Evolutionary conservation across 1,140 invertebrate species (phyloP), one percentile per base, ranked within the genome.

Genomic region (Acyrthosiphon pisum): DNA sequence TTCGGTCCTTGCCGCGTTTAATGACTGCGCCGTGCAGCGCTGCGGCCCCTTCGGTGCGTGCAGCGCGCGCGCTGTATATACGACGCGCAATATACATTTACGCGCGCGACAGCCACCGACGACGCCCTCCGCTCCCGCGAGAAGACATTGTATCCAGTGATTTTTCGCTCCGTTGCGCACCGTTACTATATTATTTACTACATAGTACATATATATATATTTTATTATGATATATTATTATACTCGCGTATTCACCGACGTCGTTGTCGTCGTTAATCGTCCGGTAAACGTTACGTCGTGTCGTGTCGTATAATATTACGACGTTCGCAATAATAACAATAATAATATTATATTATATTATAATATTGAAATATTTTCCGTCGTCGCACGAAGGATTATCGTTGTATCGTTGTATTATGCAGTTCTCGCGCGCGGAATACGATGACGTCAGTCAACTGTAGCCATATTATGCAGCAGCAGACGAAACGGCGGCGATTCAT

Each of bases 131-230:
- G 37, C 37, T 41, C 9, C 50, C 26, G 76, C 41, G 41, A 41
- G 81, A 93, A 84, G 48, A 93, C 76, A 56, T 86, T 92, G 91
- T 93, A 86, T 93, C 46, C 91, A 50, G 76, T 86, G 76, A 93
- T 93, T 93, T 93, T 84, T 93, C 91, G 76, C 91, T 93, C 91
- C 23, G 68, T 37, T 22, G 91, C 44, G 23, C 89, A 37, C 35
- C 88, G n/a, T 46, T 46, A 6, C 23, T 87, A n/a, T 30, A 6
- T 46, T n/a, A n/a, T 44, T 44, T 44, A 26, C 3, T 86, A 86
- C 46, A 18, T 48, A 48, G 4, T 48, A 76, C 11, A 18, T n/a
- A 26, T 30, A 56, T 68, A n/a, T 68, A 68, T 68, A n/a, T 68
- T 14, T 4, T 41, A 41, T 14, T 48, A 48, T 48, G 46, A 48